Percentiles rank a stretch among this genome's conserved stretches.
These are phyloP conservation scores for Hedychridium roseum DNA, from an alignment of 2,888 invertebrate genomes.

Conservation along the genomic window DNA sequence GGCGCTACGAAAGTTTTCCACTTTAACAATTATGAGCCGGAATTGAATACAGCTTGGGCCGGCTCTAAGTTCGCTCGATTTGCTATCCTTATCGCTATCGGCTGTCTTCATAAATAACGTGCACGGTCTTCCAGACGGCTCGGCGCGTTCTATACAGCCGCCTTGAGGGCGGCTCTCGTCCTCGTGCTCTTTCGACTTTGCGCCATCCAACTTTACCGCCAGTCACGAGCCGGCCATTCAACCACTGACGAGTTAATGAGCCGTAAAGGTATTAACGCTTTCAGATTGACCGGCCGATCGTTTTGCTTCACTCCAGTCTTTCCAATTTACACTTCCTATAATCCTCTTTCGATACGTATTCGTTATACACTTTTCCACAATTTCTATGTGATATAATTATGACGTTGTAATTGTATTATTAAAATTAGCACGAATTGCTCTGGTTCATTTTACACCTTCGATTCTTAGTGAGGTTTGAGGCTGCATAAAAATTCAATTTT, in stretches of 20 bases:
- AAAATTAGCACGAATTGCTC: too few relatives aligned
- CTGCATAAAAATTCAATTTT: too few relatives aligned
- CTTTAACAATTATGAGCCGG: conserved; percentile 58
- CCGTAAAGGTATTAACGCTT: too few relatives aligned
- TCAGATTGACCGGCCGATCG: too few relatives aligned
- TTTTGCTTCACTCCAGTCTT: too few relatives aligned
- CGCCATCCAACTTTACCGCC: neutral
- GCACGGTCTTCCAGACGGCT: conserved; percentile 34
- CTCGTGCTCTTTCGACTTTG: neutral
- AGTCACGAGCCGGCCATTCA: neutral
- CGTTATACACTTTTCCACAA: too few relatives aligned
- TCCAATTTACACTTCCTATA: too few relatives aligned
- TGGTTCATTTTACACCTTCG: too few relatives aligned
- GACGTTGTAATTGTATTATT: too few relatives aligned
- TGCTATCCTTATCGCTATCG: conserved; percentile 54
- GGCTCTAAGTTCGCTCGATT: conserved; percentile 53
- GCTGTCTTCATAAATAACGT: conserved; percentile 51
- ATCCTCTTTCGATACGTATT: too few relatives aligned
- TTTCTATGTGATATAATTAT: too few relatives aligned
- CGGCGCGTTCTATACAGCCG: conserved; percentile 8
- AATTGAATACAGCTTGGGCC: conserved; percentile 56
- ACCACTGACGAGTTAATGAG: neutral
- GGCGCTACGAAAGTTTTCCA: conserved; percentile 54
- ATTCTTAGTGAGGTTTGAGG: too few relatives aligned
- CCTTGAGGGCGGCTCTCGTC: neutral